Percentiles rank a stretch among this genome's conserved stretches.
Conservation (phyloP, 2,888 invertebrate genomes). For the Phorcus lineatus region DNA sequence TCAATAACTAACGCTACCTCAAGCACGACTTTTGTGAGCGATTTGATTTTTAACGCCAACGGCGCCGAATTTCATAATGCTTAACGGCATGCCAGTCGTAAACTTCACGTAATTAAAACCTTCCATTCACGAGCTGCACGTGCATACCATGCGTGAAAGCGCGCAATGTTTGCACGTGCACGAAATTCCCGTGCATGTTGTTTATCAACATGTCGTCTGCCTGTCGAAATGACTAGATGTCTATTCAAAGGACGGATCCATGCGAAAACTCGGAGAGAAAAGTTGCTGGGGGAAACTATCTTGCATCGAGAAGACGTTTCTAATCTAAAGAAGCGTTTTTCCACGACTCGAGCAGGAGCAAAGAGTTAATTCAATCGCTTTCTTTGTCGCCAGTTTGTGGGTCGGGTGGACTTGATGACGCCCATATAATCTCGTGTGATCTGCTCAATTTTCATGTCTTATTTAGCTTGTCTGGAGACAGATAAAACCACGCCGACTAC, state of each 20-base stretch:
- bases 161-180: not conserved
- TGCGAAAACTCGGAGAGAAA: conserved; percentile 3
- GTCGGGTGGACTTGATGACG: not conserved
- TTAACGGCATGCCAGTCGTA: not conserved
- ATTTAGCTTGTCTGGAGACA: not conserved
- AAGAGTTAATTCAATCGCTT: not conserved
- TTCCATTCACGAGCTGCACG: not conserved
- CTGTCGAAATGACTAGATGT: not conserved
- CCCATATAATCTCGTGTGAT: not conserved
- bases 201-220: not conserved
- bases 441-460: conserved; percentile 6
- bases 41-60: not conserved
- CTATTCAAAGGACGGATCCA: not conserved
- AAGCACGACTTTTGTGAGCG: not conserved
- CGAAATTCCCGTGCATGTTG: not conserved
- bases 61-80: conserved; percentile 1
- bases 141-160: conserved; percentile 1
- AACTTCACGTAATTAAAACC: not conserved
- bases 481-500: not conserved
- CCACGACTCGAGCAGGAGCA: not conserved
- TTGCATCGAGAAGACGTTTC: not conserved
- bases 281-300: not conserved
- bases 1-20: not conserved
- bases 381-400: not conserved
- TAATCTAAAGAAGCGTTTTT: not conserved